Percentiles rank a stretch among this genome's conserved stretches.
Conservation (phyloP, 2,888 invertebrate species). For the Aporophyla lueneburgensis region DNA sequence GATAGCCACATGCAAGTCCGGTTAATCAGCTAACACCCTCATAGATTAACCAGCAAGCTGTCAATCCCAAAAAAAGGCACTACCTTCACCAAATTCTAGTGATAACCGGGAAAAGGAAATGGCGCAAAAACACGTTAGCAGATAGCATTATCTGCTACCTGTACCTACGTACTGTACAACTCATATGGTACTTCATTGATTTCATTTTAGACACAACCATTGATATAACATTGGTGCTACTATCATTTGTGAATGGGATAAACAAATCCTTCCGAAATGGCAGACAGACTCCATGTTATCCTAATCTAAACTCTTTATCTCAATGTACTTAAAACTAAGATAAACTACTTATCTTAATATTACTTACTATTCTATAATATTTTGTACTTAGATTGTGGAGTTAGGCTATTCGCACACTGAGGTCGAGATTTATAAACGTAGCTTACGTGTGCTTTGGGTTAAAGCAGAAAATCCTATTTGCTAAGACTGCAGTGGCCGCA, state of each 20-base stretch:
- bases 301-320: neutral
- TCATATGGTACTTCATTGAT: neutral
- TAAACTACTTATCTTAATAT: slow-evolving; percentile 12
- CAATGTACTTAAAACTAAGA: slow-evolving; percentile 15
- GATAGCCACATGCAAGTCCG: no score
- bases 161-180: neutral
- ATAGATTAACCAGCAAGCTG: no score
- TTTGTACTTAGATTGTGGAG: neutral
- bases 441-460: no score
- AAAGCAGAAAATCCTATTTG: no score
- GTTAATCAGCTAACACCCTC: no score
- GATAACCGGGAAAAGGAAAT: neutral
- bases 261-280: slow-evolving; percentile 3
- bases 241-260: slow-evolving; percentile 1
- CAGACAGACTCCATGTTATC: slow-evolving; percentile 11
- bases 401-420: neutral
- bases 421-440: neutral
- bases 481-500: no score
- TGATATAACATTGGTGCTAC: neutral
- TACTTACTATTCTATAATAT: neutral
- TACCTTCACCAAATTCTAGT: neutral
- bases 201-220: no score
- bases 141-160: neutral
- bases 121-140: neutral
- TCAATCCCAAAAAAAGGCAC: no score